Conservation (phyloP, 2,888 invertebrate genomes). For the Scrobipalpa costella region DNA sequence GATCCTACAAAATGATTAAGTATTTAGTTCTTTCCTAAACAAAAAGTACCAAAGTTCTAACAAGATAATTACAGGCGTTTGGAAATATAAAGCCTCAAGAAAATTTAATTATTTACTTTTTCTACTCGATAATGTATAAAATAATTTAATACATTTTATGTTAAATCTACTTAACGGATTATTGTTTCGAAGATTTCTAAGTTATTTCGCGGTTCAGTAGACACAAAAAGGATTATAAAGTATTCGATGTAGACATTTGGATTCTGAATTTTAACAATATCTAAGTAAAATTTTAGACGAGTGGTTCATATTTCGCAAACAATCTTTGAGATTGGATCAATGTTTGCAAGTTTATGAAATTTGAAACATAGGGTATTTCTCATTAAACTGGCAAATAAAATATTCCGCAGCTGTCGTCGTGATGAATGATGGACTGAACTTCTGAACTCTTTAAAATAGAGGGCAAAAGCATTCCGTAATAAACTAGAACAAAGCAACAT, state of each 20-base stretch:
- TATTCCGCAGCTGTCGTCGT: background rate
- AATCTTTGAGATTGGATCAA: background rate
- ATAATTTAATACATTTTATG: no score
- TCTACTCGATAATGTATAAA: no score
- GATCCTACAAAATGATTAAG: no score
- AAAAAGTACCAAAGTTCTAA: no score
- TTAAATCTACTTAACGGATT: background rate
- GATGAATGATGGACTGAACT: background rate
- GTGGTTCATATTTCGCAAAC: background rate
- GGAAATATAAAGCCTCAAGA: no score
- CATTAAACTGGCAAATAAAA: constrained; percentile 4
- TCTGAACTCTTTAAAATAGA: background rate
- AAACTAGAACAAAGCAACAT: background rate
- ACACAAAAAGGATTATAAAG: background rate
- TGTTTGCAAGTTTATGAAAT: constrained; percentile 11
- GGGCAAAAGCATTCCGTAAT: background rate
- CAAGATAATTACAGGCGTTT: no score
- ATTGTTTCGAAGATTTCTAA: background rate
- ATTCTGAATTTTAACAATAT: background rate
- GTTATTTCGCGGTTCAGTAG: background rate
- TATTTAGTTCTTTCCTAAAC: no score
- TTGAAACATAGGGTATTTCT: constrained; percentile 8
- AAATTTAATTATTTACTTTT: no score
- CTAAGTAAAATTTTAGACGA: constrained; percentile 1
- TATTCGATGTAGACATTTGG: background rate